phyloP scores from a whole-genome alignment of 2,797 vertebrate species.

The Stomatorhinus walkeri region DNA sequence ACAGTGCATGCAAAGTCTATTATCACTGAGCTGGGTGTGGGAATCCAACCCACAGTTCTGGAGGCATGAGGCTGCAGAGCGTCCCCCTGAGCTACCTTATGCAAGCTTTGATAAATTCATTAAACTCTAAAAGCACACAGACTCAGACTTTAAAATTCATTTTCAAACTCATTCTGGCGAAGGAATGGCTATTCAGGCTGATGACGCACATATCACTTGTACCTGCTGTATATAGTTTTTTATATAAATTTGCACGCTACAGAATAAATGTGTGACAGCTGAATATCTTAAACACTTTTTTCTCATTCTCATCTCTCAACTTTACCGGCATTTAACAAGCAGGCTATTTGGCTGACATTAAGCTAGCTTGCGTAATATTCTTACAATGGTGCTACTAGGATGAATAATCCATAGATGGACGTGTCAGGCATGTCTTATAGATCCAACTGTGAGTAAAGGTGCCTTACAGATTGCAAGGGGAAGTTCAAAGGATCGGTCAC shows the following conservation, averaged over 20 bases:
- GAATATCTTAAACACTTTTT: slow-evolving; percentile 1
- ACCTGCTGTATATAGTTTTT: neutral
- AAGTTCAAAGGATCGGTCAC: neutral
- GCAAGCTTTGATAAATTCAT: neutral
- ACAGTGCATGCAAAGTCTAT: neutral
- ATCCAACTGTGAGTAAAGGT: neutral
- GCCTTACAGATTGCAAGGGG: neutral
- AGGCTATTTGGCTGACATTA: neutral
- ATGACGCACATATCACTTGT: neutral
- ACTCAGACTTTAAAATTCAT: neutral
- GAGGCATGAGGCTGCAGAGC: neutral
- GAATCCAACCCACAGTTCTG: neutral
- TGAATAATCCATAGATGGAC: neutral
- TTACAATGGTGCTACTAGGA: neutral
- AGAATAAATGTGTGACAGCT: neutral
- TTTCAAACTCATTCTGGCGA: neutral
- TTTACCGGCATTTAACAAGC: neutral
- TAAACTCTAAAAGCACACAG: neutral
- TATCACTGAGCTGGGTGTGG: neutral
- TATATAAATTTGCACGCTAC: neutral
- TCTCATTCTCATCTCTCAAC: slow-evolving; percentile 1
- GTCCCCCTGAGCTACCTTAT: neutral
- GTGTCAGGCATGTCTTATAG: neutral
- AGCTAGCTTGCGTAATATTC: neutral
- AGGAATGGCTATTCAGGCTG: neutral